phyloP scores from a whole-genome alignment of 2,113 vertebrate species.

The Centrocercus urophasianus region DNA sequence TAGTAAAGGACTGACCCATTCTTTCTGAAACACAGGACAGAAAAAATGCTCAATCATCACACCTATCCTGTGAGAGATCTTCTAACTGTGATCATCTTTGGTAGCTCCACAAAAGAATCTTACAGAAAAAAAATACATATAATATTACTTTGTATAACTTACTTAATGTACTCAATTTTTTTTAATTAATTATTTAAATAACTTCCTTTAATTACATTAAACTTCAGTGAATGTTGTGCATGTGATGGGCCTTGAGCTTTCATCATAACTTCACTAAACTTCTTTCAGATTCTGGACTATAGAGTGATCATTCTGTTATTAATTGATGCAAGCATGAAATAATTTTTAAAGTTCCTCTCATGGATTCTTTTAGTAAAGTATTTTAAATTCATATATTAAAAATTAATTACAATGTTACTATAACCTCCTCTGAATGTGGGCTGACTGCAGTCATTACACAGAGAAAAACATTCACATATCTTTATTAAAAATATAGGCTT shows the following conservation, averaged over 20 bases:
- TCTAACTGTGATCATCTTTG: accelerated
- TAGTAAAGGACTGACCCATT: background rate
- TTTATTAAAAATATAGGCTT: constrained; percentile 17
- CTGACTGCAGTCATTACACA: constrained; percentile 39
- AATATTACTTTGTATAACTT: background rate
- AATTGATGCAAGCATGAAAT: constrained; percentile 61
- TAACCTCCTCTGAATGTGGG: constrained; percentile 32
- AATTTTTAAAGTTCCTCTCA: constrained; percentile 69
- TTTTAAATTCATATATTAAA: constrained; percentile 74
- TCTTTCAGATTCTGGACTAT: constrained; percentile 30
- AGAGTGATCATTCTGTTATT: constrained; percentile 5
- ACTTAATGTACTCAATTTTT: too few species aligned
- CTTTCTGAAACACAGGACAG: background rate
- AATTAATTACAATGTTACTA: constrained; percentile 47
- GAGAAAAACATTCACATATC: constrained; percentile 43
- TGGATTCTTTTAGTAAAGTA: constrained; percentile 63
- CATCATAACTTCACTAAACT: constrained; percentile 48
- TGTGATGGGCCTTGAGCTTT: constrained; percentile 48
- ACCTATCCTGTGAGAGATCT: background rate
- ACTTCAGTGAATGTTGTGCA: constrained; percentile 29
- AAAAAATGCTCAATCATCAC: background rate
- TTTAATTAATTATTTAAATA: background rate
- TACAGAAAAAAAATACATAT: constrained; percentile 5
- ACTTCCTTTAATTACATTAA: constrained; percentile 36
- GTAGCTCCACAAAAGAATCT: background rate